phyloP scores from a whole-genome alignment of 2,113 vertebrate species.

The Sterrhoptilus dennistouni region DNA sequence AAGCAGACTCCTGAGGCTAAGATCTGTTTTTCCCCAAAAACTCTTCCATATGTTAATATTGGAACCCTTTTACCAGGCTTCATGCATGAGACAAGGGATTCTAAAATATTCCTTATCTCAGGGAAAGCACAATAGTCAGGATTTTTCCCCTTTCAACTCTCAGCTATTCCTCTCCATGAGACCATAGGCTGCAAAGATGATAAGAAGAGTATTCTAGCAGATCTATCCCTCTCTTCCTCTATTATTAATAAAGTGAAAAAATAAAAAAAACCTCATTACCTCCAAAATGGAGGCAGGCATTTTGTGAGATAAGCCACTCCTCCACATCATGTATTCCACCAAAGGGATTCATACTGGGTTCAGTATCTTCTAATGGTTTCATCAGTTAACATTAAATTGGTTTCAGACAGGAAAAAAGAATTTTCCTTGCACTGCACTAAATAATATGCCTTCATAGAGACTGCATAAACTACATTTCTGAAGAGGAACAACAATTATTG shows the following conservation, averaged over 20 bases:
- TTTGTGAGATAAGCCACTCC: conserved; percentile 49
- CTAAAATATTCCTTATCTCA: conserved; percentile 49
- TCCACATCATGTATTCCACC: not conserved
- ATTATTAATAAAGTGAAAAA: conserved; percentile 1
- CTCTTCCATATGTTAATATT: conserved; percentile 41
- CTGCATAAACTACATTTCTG: conserved; percentile 6
- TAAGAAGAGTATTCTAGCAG: conserved; percentile 33
- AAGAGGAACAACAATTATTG: conserved; percentile 27
- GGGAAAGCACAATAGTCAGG: conserved; percentile 42
- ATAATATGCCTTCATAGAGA: conserved; percentile 12
- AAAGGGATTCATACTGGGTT: not conserved
- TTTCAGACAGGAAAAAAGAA: conserved; percentile 27
- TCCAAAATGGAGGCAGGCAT: conserved; percentile 30
- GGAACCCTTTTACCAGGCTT: conserved; percentile 18
- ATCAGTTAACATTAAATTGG: conserved; percentile 48
- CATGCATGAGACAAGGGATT: conserved; percentile 36
- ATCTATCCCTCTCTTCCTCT: conserved; percentile 24
- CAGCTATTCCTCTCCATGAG: conserved; percentile 6
- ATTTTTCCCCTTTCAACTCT: conserved; percentile 53
- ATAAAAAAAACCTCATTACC: conserved; percentile 29
- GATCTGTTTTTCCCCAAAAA: not conserved
- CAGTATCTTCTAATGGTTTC: conserved; percentile 46
- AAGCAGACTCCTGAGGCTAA: conserved; percentile 41
- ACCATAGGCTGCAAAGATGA: not conserved
- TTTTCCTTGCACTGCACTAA: not conserved